Conservation (phyloP, 2,888 invertebrate genomes). For the Brenthis ino region DNA sequence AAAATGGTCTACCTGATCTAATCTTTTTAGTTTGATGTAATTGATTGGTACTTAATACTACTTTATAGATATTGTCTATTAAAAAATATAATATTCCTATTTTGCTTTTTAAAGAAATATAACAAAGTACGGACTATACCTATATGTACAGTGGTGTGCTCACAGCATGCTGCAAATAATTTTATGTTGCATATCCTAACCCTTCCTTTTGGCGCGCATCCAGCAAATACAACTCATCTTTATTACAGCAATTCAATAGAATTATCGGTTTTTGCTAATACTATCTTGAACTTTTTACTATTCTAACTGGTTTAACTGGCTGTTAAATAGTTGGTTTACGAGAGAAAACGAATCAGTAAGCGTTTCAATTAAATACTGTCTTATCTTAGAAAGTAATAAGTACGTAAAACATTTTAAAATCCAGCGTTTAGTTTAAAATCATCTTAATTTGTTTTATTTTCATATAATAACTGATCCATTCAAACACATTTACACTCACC, state of each 20-base stretch:
- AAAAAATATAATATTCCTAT: too few species aligned
- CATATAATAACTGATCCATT: not conserved
- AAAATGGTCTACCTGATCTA: too few species aligned
- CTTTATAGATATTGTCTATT: too few species aligned
- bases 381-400: not conserved
- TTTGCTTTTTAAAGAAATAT: not conserved
- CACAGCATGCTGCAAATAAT: slow-evolving; percentile 21
- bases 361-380: not conserved
- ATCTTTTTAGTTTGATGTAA: too few species aligned
- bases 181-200: slow-evolving; percentile 20
- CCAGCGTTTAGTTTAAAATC: not conserved
- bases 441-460: not conserved
- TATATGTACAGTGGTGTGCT: slow-evolving; percentile 6
- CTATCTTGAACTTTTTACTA: slow-evolving; percentile 20
- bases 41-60: too few species aligned
- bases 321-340: not conserved
- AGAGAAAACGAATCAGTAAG: not conserved
- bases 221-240: slow-evolving; percentile 25
- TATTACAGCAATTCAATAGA: slow-evolving; percentile 24
- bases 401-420: too few species aligned
- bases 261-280: slow-evolving; percentile 22
- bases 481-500: not conserved
- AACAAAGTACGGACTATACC: not conserved
- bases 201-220: slow-evolving; percentile 24
- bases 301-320: slow-evolving; percentile 10